These are phyloP conservation scores for Botia kubotai DNA, from an alignment of 2,797 vertebrate species.

Conservation along the genomic window DNA sequence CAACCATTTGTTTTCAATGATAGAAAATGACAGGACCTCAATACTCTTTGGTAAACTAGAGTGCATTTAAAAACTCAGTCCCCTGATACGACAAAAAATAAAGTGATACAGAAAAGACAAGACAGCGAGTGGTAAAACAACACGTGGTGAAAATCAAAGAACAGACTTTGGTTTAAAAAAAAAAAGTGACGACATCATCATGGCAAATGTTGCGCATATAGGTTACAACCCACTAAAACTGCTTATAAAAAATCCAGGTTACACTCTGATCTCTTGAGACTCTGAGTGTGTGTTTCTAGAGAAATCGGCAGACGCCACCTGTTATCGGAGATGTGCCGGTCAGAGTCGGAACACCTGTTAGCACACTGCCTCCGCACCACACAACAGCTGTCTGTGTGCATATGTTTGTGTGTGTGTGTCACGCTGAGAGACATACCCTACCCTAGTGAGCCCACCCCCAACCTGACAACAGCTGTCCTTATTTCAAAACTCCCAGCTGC, in stretches of 20 bases:
- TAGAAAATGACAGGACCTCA: constrained; percentile 64
- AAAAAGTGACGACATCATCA: constrained; percentile 1
- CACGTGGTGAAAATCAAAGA: constrained; percentile 6
- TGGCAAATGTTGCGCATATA: constrained; percentile 12
- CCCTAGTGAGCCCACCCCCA: constrained; percentile 68
- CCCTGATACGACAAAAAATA: neutral
- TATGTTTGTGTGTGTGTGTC: constrained; percentile 65
- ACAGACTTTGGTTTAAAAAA: constrained; percentile 11
- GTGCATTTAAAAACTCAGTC: constrained; percentile 65
- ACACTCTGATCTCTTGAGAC: constrained; percentile 51
- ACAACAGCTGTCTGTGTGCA: constrained; percentile 64
- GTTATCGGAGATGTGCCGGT: constrained; percentile 74
- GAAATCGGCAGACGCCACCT: constrained; percentile 76
- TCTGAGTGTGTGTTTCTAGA: constrained; percentile 70
- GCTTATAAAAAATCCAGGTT: constrained; percentile 30
- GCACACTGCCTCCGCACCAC: constrained; percentile 78
- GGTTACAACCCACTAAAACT: constrained; percentile 25
- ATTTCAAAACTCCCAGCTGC: constrained; percentile 68
- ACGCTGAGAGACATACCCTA: constrained; percentile 77
- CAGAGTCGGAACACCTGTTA: constrained; percentile 78
- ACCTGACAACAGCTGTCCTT: constrained; percentile 79
- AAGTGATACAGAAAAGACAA: constrained; percentile 20
- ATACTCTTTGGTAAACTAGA: constrained; percentile 80
- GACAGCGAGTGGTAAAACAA: constrained; percentile 34
- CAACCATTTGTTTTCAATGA: constrained; percentile 10